Conservation (phyloP, 2,888 invertebrate genomes). For the Leptopilina myrica region DNA sequence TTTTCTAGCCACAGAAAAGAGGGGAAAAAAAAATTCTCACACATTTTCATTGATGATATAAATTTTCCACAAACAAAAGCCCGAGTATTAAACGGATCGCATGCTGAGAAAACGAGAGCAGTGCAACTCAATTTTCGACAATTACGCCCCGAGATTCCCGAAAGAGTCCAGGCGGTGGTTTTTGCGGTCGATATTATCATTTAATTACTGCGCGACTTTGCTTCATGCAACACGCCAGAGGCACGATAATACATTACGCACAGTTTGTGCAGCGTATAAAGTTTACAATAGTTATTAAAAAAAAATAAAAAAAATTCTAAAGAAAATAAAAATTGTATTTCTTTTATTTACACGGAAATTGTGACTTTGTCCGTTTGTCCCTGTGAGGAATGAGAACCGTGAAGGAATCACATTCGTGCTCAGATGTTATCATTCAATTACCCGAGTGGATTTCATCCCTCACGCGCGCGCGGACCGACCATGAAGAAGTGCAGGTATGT, state of each 20-base stretch:
- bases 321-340: too few relatives aligned
- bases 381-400: constrained; percentile 30
- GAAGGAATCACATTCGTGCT: constrained; percentile 46
- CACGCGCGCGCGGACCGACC: not conserved
- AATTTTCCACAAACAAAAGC: too few relatives aligned
- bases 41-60: too few relatives aligned
- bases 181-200: constrained; percentile 37
- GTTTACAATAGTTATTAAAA: not conserved
- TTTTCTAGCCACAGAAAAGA: too few relatives aligned
- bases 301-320: too few relatives aligned
- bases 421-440: constrained; percentile 51
- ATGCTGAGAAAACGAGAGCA: constrained; percentile 22
- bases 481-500: not conserved
- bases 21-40: too few relatives aligned
- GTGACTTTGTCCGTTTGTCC: not conserved
- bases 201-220: constrained; percentile 26
- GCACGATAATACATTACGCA: not conserved
- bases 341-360: not conserved
- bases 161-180: constrained; percentile 22
- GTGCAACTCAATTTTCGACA: constrained; percentile 35
- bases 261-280: not conserved
- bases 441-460: constrained; percentile 37
- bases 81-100: constrained; percentile 24
- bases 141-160: constrained; percentile 20
- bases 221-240: constrained; percentile 27